Conservation (phyloP, 2,888 invertebrate species). For the Leistus spinibarbis region DNA sequence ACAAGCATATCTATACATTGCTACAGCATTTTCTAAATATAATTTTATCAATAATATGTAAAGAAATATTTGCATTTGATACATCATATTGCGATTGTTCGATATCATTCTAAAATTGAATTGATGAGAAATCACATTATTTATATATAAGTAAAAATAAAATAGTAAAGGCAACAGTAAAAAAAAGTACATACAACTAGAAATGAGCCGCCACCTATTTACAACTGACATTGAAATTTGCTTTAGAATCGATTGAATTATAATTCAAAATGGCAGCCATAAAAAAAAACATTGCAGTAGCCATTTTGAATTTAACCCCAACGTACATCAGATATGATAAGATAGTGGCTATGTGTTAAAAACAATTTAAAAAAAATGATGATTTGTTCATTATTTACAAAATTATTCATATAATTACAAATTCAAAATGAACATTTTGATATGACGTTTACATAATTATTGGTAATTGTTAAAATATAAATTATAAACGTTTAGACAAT, state of each 20-base stretch:
- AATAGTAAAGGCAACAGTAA: not conserved
- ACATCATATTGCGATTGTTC: constrained; percentile 32
- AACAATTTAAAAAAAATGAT: not conserved
- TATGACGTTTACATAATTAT: not conserved
- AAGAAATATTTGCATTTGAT: constrained; percentile 33
- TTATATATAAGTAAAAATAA: not conserved
- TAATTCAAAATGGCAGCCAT: not conserved
- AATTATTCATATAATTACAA: not conserved
- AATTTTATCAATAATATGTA: constrained; percentile 19
- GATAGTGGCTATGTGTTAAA: too few species aligned
- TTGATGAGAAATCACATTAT: constrained; percentile 2
- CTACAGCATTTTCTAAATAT: constrained; percentile 21
- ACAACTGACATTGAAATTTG: not conserved
- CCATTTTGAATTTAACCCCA: too few species aligned
- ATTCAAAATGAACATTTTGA: not conserved
- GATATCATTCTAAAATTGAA: constrained; percentile 19
- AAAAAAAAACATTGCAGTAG: too few species aligned
- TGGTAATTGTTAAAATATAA: not conserved
- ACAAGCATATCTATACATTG: constrained; percentile 25
- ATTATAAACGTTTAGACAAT: not conserved
- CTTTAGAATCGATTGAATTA: too few species aligned
- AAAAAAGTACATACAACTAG: not conserved
- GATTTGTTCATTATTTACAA: not conserved
- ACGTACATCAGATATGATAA: too few species aligned
- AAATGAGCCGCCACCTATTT: not conserved